Percentiles rank a stretch among this genome's conserved stretches.
Evolutionary conservation across 2,113 vertebrate species (phyloP).

Genomic region (Hippocampus comes): DNA sequence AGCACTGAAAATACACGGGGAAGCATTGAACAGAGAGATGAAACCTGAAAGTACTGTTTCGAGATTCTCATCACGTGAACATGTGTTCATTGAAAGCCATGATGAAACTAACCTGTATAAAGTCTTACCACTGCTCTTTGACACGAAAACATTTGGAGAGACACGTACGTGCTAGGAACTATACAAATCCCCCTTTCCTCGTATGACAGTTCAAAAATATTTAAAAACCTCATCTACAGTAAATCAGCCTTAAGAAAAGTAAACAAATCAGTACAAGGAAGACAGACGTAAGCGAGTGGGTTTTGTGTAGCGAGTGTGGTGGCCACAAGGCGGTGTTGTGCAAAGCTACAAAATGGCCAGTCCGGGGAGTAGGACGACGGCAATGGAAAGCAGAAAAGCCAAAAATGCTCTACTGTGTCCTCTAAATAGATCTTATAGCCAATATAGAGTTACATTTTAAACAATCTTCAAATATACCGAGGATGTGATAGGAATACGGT

Average conservation of each 20-base stretch:
- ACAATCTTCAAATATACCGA: conserved; percentile 69
- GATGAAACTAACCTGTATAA: conserved; percentile 23
- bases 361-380: conserved; percentile 47
- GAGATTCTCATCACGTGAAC: conserved; percentile 15
- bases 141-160: conserved; percentile 31
- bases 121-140: conserved; percentile 20
- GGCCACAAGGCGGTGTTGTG: conserved; percentile 62
- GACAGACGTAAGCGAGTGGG: conserved; percentile 47
- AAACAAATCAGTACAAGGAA: conserved; percentile 59
- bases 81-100: conserved; percentile 29
- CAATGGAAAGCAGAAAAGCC: conserved; percentile 31
- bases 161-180: conserved; percentile 23
- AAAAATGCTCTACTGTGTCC: conserved; percentile 36
- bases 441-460: conserved; percentile 68
- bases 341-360: conserved; percentile 68
- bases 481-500: conserved; percentile 58
- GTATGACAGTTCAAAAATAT: conserved; percentile 18
- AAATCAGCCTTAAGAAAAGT: conserved; percentile 22
- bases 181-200: conserved; percentile 27
- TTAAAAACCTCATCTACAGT: conserved; percentile 22
- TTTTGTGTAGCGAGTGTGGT: conserved; percentile 27
- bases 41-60: neutral
- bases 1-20: conserved; percentile 42
- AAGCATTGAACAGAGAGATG: conserved; percentile 17
- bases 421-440: conserved; percentile 61